These are phyloP conservation scores for Pseudochaenichthys georgianus DNA, from an alignment of 2,797 vertebrate genomes.

Conservation along the genomic window DNA sequence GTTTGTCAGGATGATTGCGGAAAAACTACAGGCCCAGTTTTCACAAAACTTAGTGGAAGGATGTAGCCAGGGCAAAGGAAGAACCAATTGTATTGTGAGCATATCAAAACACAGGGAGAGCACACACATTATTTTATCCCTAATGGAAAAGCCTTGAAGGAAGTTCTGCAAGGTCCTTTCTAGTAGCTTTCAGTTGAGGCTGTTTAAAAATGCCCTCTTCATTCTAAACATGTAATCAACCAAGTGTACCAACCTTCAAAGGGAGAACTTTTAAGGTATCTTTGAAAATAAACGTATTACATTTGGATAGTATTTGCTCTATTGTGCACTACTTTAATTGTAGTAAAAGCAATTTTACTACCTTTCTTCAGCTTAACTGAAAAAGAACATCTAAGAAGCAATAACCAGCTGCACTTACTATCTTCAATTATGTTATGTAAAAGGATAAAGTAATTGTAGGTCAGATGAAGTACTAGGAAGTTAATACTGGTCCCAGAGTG, in stretches of 20 bases:
- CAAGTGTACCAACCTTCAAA: neutral
- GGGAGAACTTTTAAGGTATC: neutral
- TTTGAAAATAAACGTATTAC: neutral
- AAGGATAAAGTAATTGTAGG: slow-evolving; percentile 6
- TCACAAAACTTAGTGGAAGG: too few species aligned
- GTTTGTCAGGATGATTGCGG: too few species aligned
- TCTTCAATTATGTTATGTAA: slow-evolving; percentile 18
- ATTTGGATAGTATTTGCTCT: neutral
- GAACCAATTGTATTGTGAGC: too few species aligned
- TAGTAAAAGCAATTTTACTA: neutral
- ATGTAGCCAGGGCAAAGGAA: too few species aligned
- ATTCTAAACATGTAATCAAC: neutral
- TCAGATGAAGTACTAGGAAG: slow-evolving; percentile 11
- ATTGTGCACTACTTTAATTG: neutral
- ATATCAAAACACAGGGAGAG: too few species aligned
- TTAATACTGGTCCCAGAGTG: slow-evolving; percentile 18
- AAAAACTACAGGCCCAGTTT: too few species aligned
- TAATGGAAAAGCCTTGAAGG: too few species aligned
- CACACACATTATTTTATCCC: too few species aligned
- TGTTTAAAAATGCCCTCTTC: neutral
- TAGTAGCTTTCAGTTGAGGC: neutral
- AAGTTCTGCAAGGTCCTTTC: too few species aligned
- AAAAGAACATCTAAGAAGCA: slow-evolving; percentile 6
- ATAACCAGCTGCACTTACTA: slow-evolving; percentile 13
- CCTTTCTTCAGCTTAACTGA: neutral